Evolutionary conservation across 2,888 invertebrate species (phyloP), one percentile per base, ranked within the genome.

Genomic region (Ctenicera cuprea): DNA sequence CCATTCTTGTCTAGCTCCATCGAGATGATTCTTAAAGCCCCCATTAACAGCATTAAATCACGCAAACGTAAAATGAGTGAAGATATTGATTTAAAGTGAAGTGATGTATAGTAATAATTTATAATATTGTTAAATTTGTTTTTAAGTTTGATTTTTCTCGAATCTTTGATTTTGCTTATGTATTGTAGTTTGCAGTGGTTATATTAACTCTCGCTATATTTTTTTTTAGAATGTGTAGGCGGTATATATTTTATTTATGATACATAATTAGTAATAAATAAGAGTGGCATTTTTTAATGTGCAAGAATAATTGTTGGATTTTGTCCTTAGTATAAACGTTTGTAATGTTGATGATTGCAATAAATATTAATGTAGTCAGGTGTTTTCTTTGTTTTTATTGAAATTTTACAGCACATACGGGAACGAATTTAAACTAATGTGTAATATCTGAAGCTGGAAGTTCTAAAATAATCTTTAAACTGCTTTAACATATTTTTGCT

Each of bases 41-140:
- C 80, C 3, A 76, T 81, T 7, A 77, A 68, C 22, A 81, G 77
- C 71, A 82, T 84, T 45, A 85, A 83, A 41, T 80, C 84, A 12
- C 80, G 87, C 11, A 87, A 87, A 75, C 80, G 86, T n/a, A 86
- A 86, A 77, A 83, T 84, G 76, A 66, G 80, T 3, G 85, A 85
- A 67, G 85, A 85, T 59, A 64, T 71, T 9, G 33, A 71, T 33
- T 37, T 71, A 20, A 71, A 83, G 69, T 82, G 77, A 65, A 57
- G 37, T 16, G 3, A 8, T 22, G 8, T 16, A n/a, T 41, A 12
- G 41, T 2, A 12, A 8, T 41, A 12, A n/a, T 41, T 12, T 41
- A n/a, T n/a, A n/a, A n/a, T 45, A n/a, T 45, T 4, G 43, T 45
- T 45, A 45, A n/a, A 7, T 38, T 41, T 41, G 1, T n/a, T 41